phyloP scores from a whole-genome alignment of 1,140 invertebrate species.

The Trinorchestia longiramus region DNA sequence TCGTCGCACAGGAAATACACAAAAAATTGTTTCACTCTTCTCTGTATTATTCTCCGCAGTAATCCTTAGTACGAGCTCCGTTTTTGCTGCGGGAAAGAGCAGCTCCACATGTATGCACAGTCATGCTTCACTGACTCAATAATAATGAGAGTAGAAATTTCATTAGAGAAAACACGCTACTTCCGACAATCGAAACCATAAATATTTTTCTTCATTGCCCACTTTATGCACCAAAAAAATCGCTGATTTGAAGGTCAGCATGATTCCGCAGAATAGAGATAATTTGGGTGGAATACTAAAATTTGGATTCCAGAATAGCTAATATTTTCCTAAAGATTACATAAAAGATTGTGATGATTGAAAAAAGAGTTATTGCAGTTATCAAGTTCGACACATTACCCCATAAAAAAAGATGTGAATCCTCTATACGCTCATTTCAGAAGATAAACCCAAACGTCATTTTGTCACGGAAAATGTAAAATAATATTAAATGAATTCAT shows the following conservation, averaged over 20 bases:
- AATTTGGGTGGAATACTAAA: background rate
- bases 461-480: background rate
- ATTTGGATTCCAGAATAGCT: background rate
- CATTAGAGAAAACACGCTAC: background rate
- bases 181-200: conserved; percentile 10
- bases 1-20: background rate
- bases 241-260: background rate
- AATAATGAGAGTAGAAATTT: background rate
- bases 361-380: background rate
- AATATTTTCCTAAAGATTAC: background rate
- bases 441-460: background rate
- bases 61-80: background rate
- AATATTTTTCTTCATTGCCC: background rate
- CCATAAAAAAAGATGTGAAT: background rate
- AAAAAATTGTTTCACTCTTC: background rate
- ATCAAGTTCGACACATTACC: background rate
- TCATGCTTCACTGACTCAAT: conserved; percentile 4
- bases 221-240: background rate
- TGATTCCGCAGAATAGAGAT: background rate
- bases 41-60: background rate
- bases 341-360: background rate
- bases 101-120: background rate
- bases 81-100: conserved; percentile 16
- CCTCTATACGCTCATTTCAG: background rate
- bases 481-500: background rate